Base-by-base conservation (phyloP, 2,113 vertebrate species). In the Silurus glanis region DNA sequence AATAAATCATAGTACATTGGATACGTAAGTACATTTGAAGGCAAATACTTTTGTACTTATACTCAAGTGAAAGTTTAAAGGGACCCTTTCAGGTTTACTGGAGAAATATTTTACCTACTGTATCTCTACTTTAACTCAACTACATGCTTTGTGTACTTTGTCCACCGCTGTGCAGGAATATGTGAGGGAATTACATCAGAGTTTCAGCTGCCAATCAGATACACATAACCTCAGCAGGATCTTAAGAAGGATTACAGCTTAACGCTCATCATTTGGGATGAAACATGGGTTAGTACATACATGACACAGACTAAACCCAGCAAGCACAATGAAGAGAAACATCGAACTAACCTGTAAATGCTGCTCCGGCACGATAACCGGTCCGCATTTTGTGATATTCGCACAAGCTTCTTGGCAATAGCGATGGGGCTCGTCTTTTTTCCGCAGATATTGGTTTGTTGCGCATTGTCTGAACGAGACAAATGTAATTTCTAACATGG, bases 401-500 rank as follows among this genome's bases (percentile, higher is more conserved):
- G 98, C 96, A 47, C 98, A 99, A 67, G 96, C 95, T 56, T 94
- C 96, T 88, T 96, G 97, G 83, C 98, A 99, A 91, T 98, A 99
- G 21, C 97, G 95, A 53, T 97, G 96, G 75, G 97, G 96, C 69
- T 99, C 98, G 82, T 95, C 96, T 93, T 95, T 96, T 91, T 97
- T 99, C 91, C 96, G 94, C 86, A 99, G 92, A 89, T 99, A 99
- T 47, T 98, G 97, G 89, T 97, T 98, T 89, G 96, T 98, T 0
- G 94, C 93, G 91, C 97, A 99, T 94, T 98, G 97, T 93, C 98
- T 98, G 92, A 88, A 91, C 82, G 23, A 75, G 85, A 90, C 4
- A 69, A 37, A 86, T 37, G 88, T 10, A 45, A 90, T 55, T 89
- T 0, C 51, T 21, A 61, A 81, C 9, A 25, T 56, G 51, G 47